These are phyloP conservation scores for Drosophila rubida DNA, from an alignment of 2,888 invertebrate species.

Conservation along the genomic window DNA sequence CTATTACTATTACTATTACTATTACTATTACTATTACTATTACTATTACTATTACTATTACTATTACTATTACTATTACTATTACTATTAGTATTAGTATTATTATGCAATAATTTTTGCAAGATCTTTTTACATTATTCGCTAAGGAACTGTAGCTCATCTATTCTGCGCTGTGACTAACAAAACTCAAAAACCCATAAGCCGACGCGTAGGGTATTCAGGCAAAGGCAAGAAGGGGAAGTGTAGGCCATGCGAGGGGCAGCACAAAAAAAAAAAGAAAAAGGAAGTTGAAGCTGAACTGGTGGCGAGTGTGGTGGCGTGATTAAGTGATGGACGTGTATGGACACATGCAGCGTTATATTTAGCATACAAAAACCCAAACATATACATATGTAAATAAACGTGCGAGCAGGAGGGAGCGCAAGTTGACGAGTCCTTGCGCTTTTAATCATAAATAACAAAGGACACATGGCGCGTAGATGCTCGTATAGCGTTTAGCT, in stretches of 20 bases:
- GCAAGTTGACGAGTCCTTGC: conserved; percentile 69
- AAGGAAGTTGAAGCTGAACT: conserved; percentile 10
- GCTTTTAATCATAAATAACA: conserved; percentile 81
- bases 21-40: too few relatives aligned
- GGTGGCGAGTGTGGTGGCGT: conserved; percentile 73
- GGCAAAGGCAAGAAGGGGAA: neutral
- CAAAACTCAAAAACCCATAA: neutral
- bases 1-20: too few relatives aligned
- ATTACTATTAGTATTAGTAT: too few relatives aligned
- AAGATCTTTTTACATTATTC: too few relatives aligned
- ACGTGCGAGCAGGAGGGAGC: conserved; percentile 19
- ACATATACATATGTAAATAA: conserved; percentile 60
- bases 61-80: too few relatives aligned
- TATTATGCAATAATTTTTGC: too few relatives aligned
- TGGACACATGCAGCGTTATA: conserved; percentile 81
- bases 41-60: too few relatives aligned
- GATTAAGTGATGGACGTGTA: conserved; percentile 81
- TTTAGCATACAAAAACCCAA: conserved; percentile 75
- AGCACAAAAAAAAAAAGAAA: neutral
- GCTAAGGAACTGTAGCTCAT: too few relatives aligned
- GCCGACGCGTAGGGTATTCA: neutral
- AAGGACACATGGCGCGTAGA: conserved; percentile 78
- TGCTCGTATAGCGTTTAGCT: conserved; percentile 73
- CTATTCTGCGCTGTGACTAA: too few relatives aligned
- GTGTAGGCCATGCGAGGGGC: neutral